Percentiles rank a stretch among this genome's conserved stretches.
These are phyloP conservation scores for Augochlorella aurata DNA, from an alignment of 2,888 invertebrate species.

Conservation along the genomic window DNA sequence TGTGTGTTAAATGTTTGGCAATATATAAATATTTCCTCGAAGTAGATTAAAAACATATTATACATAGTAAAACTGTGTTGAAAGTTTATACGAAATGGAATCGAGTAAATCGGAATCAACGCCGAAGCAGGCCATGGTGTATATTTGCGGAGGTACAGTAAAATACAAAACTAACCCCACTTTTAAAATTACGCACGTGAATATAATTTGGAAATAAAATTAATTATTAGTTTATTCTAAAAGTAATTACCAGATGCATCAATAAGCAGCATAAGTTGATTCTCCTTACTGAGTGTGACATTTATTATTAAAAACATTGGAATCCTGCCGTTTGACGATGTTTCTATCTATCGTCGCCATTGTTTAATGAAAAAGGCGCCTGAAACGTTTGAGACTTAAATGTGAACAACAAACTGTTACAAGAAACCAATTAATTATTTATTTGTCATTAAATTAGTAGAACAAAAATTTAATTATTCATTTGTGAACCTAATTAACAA, in stretches of 20 bases:
- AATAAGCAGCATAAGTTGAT: neutral
- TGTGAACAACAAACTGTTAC: neutral
- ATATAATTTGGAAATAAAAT: neutral
- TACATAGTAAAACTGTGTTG: neutral
- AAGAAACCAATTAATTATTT: neutral
- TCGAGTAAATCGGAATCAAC: constrained; percentile 82
- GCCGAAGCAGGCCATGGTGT: constrained; percentile 94
- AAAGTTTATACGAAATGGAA: constrained; percentile 43
- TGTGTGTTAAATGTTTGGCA: neutral
- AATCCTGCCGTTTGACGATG: neutral
- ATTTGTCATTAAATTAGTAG: neutral
- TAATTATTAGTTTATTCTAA: neutral
- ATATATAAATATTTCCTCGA: neutral
- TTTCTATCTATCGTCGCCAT: neutral
- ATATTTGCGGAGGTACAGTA: constrained; percentile 93
- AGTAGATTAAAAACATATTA: neutral
- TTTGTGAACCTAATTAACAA: neutral
- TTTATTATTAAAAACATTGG: neutral
- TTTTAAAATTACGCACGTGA: neutral
- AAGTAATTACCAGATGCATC: neutral
- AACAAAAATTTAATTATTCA: neutral
- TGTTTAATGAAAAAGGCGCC: neutral
- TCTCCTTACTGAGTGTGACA: neutral
- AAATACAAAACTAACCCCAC: constrained; percentile 58
- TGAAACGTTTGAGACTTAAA: neutral